Base-by-base conservation (phyloP, 2,797 vertebrate genomes). In the Austrolebias charrua region DNA sequence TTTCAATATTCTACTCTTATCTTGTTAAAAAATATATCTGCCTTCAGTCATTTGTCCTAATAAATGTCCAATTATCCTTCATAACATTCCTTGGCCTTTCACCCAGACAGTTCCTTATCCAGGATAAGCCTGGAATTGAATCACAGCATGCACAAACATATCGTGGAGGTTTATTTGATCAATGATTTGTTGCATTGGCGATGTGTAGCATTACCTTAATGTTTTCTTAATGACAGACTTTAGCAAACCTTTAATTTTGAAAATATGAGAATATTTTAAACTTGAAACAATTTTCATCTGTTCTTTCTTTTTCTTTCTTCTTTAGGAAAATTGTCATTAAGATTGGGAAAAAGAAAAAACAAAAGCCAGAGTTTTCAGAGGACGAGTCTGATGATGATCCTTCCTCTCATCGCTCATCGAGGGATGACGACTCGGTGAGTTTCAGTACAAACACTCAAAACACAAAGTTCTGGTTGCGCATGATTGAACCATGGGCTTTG, bases 291-390 rank as follows among this genome's bases (percentile, higher is more conserved):
- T 35, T 66, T 66, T 43, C 0, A 40, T 61, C 49, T 16, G 13
- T 60, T 54, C 49, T 6, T n/a, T n/a, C 7, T 47, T 45, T 5
- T 16, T 61, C 12, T 63, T 64, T 55, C 58, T 59, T 11, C 0
- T 28, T 78, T 48, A 98, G 97, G 69, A 99, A 98, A 90, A 95
- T 99, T 55, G 96, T 99, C 72, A 99, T 99, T 86, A 98, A 98
- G 55, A 91, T 99, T 83, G 95, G 96, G 80, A 97, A 96, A 90
- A 98, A 96, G 89, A 98, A 98, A 84, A 98, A 97, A 75, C 92
- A 96, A 80, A 98, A 97, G 91, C 95, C 94, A 0, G 95, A 95
- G 53, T 98, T 96, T 79, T 98, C 98, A 42, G 97, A 96, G 84
- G 96, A 97, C 20, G 86, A 95, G 60, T 97, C 96, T 1, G 97